A percentile compares a stretch with the other conserved stretches of the same genome.
phyloP scores from a whole-genome alignment of 2,113 vertebrate species.

The Corydoras maculifer region DNA sequence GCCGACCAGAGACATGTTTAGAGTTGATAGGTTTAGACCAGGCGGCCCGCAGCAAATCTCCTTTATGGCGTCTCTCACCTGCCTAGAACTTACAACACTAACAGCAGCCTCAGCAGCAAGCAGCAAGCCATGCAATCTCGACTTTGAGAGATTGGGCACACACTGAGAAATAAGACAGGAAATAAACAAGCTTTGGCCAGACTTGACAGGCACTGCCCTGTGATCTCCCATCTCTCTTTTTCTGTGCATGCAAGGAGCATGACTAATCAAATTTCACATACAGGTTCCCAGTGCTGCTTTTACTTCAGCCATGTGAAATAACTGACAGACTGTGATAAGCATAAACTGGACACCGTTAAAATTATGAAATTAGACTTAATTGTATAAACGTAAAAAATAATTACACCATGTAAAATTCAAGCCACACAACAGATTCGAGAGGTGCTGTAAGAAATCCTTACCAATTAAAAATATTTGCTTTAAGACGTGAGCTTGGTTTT shows the following conservation, averaged over 20 bases:
- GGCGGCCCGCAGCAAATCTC: constrained; percentile 1
- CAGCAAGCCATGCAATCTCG: neutral
- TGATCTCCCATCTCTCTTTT: neutral
- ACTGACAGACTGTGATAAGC: neutral
- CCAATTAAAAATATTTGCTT: too few relatives aligned
- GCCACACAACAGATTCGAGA: too few relatives aligned
- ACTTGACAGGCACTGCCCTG: neutral
- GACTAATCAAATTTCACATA: neutral
- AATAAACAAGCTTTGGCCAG: neutral
- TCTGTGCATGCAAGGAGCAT: neutral
- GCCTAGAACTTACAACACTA: neutral
- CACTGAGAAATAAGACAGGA: neutral
- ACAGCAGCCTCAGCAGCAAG: neutral
- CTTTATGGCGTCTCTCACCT: neutral
- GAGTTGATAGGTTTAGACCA: neutral
- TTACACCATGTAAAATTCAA: too few relatives aligned
- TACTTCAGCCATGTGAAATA: neutral
- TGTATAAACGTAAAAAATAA: neutral
- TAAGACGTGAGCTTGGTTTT: too few relatives aligned
- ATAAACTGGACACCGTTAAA: neutral
- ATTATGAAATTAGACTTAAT: neutral
- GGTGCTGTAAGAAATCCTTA: too few relatives aligned
- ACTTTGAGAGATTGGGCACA: neutral
- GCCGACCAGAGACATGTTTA: neutral
- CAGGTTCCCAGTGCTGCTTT: neutral